Evolutionary conservation across 2,113 vertebrate species (phyloP).

Genomic region (Nasalis larvatus): DNA sequence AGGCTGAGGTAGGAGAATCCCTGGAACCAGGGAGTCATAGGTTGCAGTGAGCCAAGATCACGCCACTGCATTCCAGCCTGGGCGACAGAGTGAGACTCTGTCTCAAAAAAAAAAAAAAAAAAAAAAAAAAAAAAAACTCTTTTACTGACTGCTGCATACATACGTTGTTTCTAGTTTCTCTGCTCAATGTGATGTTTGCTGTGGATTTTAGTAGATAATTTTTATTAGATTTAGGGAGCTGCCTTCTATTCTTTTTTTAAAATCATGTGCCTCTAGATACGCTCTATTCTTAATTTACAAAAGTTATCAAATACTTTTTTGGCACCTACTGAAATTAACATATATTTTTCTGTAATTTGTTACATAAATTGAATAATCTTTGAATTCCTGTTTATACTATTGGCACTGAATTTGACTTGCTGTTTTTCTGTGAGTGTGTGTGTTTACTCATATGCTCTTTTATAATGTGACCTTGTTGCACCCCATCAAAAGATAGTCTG

Average conservation of each 20-base stretch:
- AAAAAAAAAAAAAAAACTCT: not conserved
- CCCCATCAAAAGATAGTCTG: not conserved
- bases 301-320: not conserved
- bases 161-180: not conserved
- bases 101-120: too few relatives aligned
- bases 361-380: not conserved
- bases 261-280: too few relatives aligned
- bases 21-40: too few relatives aligned
- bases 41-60: too few relatives aligned
- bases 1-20: too few relatives aligned
- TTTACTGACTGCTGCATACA: not conserved
- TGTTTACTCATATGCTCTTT: not conserved
- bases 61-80: too few relatives aligned
- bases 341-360: not conserved
- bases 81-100: too few relatives aligned
- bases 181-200: not conserved
- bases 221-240: not conserved
- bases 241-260: too few relatives aligned
- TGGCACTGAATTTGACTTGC: not conserved
- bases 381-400: not conserved
- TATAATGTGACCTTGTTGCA: not conserved
- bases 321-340: not conserved
- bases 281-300: not conserved
- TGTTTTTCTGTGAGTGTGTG: not conserved
- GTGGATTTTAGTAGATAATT: not conserved